Evolutionary conservation across 1,140 invertebrate species (phyloP), one percentile per base, ranked within the genome.

Genomic region (Meloidogyne floridensis): DNA sequence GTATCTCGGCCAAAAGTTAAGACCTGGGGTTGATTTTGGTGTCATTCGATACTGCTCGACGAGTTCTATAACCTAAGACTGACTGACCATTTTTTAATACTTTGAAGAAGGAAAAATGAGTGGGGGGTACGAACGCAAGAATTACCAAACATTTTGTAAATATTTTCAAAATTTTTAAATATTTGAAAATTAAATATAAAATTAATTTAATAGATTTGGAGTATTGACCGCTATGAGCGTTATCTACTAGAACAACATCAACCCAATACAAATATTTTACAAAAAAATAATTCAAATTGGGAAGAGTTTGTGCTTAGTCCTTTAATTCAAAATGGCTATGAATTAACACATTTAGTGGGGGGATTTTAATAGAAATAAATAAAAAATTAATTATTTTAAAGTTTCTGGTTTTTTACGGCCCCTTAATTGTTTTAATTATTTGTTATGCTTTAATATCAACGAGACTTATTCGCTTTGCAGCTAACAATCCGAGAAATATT

Each of bases 371-470:
- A 47, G 0, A 47, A 47, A 47, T 47, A 15, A 15, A 2, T 15
- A 15, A 15, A 59, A 59, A 59, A 59, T 15, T 15, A 10, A 10
- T 75, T 32, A 32, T 32, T 43, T 81, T 87, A 74, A 42, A 89
- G 87, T 72, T 89, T 32, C 54, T 90, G 10, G 88, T 89, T 0
- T 89, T 89, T 82, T 89, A 88, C 73, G 89, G 89, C 5, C 88
- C 88, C n/a, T 47, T 90, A 7, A 74, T 84, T 51, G 77, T 85
- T 11, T 76, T 89, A 54, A 72, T 86, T 5, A 71, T 90, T n/a
- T 80, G 78, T n/a, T 89, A 89, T 75, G 75, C 75, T 4, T 73
- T 89, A 51, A 90, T 89, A 56, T 85, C 86, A 9, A 82, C 56
- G n/a, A 51, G 80, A 42, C 71, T 82, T 13, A 81, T 82, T 65